phyloP scores from a whole-genome alignment of 2,888 invertebrate genomes.

The Deladenus siricidicola region DNA sequence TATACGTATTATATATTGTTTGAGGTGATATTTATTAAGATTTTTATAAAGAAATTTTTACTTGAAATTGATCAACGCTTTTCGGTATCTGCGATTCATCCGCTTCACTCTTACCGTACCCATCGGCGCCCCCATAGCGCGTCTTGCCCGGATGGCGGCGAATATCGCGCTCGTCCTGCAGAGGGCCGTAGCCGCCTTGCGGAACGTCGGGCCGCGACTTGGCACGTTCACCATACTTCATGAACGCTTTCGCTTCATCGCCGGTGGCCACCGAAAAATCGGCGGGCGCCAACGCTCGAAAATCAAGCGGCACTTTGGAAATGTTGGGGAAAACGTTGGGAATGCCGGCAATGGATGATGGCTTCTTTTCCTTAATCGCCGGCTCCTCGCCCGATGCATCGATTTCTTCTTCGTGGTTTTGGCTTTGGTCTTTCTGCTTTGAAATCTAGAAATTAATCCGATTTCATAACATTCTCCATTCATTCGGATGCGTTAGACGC shows the following conservation, averaged over 20 bases:
- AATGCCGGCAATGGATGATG: conserved; percentile 18
- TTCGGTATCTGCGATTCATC: background rate
- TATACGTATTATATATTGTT: too few relatives aligned
- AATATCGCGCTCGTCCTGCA: background rate
- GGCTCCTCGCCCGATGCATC: conserved; percentile 8
- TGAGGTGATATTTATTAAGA: too few relatives aligned
- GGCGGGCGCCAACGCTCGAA: background rate
- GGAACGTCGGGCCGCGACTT: conserved; percentile 1
- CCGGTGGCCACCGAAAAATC: background rate
- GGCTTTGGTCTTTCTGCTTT: background rate
- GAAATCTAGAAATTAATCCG: background rate
- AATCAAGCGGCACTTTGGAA: conserved; percentile 16
- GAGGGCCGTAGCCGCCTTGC: conserved; percentile 6
- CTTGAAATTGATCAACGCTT: background rate
- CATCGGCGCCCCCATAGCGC: too few relatives aligned
- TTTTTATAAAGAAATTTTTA: too few relatives aligned
- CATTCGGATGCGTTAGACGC: too few relatives aligned
- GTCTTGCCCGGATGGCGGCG: conserved; percentile 1
- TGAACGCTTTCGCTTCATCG: background rate
- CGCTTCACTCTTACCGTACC: background rate
- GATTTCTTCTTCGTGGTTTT: conserved; percentile 1
- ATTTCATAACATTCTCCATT: background rate
- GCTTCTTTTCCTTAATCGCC: background rate
- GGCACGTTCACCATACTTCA: background rate
- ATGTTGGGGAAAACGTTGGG: conserved; percentile 9